phyloP scores from a whole-genome alignment of 2,113 vertebrate species.

The Climacteris rufus region DNA sequence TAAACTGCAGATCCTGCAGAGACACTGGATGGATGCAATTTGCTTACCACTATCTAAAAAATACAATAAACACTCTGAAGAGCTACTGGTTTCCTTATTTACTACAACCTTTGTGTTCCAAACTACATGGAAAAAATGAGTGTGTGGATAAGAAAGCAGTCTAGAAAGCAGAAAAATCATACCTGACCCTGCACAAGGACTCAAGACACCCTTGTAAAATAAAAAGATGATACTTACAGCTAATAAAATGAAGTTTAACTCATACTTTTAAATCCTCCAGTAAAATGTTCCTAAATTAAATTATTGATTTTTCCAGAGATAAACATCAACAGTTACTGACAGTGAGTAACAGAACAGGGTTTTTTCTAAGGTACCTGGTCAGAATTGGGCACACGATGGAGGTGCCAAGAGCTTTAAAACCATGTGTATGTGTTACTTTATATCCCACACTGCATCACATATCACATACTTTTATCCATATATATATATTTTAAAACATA shows the following conservation, averaged over 20 bases:
- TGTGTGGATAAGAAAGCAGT: background rate
- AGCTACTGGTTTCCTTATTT: background rate
- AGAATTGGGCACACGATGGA: background rate
- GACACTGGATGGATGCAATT: background rate
- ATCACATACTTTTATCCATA: background rate
- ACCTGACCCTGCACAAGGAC: background rate
- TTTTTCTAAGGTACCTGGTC: background rate
- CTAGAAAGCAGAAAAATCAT: background rate
- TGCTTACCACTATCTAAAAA: background rate
- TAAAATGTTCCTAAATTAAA: background rate
- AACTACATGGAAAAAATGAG: background rate
- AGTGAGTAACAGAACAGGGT: background rate
- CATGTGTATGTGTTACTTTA: accelerated
- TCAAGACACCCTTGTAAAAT: background rate
- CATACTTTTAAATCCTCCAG: background rate
- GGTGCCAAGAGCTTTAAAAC: background rate
- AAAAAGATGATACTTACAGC: background rate
- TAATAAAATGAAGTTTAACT: background rate
- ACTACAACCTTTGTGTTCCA: background rate
- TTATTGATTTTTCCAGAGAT: background rate
- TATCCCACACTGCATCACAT: background rate
- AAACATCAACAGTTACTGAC: background rate
- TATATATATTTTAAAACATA: background rate
- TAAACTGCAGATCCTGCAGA: background rate
- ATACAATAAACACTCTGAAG: background rate